These are phyloP conservation scores for Desoria tigrina DNA, from an alignment of 2,888 invertebrate genomes.

Conservation along the genomic window DNA sequence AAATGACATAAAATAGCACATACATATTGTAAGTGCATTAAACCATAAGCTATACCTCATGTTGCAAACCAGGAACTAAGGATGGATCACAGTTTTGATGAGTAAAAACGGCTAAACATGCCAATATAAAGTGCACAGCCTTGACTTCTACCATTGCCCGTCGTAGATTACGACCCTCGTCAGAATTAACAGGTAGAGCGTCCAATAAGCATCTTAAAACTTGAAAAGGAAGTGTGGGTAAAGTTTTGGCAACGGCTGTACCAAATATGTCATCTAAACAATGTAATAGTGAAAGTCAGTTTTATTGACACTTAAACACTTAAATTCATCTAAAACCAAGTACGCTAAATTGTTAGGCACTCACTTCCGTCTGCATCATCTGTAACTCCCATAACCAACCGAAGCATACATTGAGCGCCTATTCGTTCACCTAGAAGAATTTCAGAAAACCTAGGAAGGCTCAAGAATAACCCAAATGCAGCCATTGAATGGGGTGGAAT, in stretches of 20 bases:
- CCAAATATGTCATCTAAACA: slow-evolving; percentile 69
- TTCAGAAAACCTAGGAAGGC: slow-evolving; percentile 87
- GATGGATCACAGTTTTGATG: slow-evolving; percentile 57
- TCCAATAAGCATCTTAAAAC: slow-evolving; percentile 76
- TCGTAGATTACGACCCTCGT: slow-evolving; percentile 74
- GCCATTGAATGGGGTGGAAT: slow-evolving; percentile 84
- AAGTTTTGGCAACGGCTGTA: slow-evolving; percentile 67
- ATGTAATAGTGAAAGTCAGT: slow-evolving; percentile 9
- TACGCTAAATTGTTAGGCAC: too few relatives aligned
- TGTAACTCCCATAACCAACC: slow-evolving; percentile 84
- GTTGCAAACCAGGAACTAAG: slow-evolving; percentile 56
- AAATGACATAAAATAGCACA: too few relatives aligned
- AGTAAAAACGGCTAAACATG: slow-evolving; percentile 85
- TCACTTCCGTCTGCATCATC: slow-evolving; percentile 87
- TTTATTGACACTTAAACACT: too few relatives aligned
- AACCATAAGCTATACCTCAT: slow-evolving; percentile 55
- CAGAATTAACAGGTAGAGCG: slow-evolving; percentile 71
- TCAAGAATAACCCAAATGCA: slow-evolving; percentile 83
- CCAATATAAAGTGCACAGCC: slow-evolving; percentile 79
- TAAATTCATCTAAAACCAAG: slow-evolving; percentile 11
- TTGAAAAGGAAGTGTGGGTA: slow-evolving; percentile 76
- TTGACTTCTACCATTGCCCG: slow-evolving; percentile 80
- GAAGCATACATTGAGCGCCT: slow-evolving; percentile 79
- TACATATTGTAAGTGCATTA: not conserved
- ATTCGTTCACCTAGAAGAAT: slow-evolving; percentile 80